Conservation (phyloP, 2,113 vertebrate genomes). For the Alexandromys fortis region DNA sequence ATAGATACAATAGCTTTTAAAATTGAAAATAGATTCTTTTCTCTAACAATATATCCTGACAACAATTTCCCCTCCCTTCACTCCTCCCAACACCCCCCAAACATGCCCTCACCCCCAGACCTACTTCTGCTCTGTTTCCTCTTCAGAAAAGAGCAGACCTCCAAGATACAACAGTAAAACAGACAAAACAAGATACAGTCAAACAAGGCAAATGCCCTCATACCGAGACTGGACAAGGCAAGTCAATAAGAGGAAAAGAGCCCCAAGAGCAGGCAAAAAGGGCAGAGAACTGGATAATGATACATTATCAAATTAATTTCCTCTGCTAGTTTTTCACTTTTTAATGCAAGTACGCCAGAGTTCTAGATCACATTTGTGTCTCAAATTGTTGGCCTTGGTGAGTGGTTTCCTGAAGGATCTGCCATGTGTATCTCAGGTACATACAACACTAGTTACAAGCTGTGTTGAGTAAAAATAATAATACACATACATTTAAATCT, state of each 20-base stretch:
- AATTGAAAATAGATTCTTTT: background rate
- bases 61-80: background rate
- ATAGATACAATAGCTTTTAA: background rate
- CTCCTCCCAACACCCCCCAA: no score
- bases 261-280: background rate
- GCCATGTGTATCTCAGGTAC: background rate
- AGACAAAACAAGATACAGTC: background rate
- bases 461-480: background rate
- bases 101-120: background rate
- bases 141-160: background rate
- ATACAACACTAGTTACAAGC: background rate
- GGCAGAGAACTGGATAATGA: background rate
- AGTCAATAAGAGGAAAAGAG: background rate
- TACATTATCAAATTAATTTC: constrained; percentile 29
- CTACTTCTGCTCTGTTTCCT: background rate
- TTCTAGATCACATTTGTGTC: background rate
- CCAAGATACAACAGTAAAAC: background rate
- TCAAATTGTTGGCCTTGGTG: background rate
- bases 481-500: background rate
- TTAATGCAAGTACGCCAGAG: background rate
- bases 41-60: background rate
- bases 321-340: constrained; percentile 29
- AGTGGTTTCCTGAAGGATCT: background rate
- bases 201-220: background rate
- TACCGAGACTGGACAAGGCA: background rate